Base-by-base conservation (phyloP, 2,888 invertebrate species). In the Cheilosia urbana region DNA sequence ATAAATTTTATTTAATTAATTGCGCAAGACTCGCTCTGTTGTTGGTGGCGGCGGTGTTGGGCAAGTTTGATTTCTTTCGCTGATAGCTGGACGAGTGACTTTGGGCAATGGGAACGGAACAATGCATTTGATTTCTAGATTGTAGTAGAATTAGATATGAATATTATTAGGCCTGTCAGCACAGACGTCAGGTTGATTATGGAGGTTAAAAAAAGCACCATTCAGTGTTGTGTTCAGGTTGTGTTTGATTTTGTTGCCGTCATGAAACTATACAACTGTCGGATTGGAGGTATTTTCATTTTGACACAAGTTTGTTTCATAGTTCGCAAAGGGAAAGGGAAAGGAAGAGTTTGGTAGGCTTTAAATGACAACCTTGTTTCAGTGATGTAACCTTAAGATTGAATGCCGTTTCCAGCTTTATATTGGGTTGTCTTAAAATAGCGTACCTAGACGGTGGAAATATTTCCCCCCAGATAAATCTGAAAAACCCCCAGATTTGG, bases 1-100 rank as follows among this genome's bases (percentile, higher is more conserved):
- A 84, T 84, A 79, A 75, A 84, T 84, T 75, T 69, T 68, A 21
- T 57, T 34, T 69, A 73, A 75, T 69, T 69, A 58, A 75, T 84
- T 79, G 79, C 68, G 79, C 66, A 73, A 73, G 68, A 51, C 62
- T 27, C n/a, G n/a, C 27, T 27, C 27, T 47, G 53, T 40, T 34
- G 19, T 9, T 58, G 47, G 19, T 42, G 37, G 17, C 71, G 71
- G 77, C 30, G 30, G 9, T 9, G 30, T 30, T 83, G 65, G 60
- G 66, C 53, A 83, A 77, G 77, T 40, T 62, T 47, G 78, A 81
- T 81, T 75, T 81, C 37, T 13, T 60, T 34, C 15, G 24, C 69
- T 76, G 76, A 81, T 76, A 37, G 34, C 62, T 69, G 27, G 37
- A 13, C 13, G 37, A 77, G 19, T 24, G 45, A 78, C 68, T 60